Base-by-base conservation (phyloP, 2,113 vertebrate genomes). In the Xyrauchen texanus region DNA sequence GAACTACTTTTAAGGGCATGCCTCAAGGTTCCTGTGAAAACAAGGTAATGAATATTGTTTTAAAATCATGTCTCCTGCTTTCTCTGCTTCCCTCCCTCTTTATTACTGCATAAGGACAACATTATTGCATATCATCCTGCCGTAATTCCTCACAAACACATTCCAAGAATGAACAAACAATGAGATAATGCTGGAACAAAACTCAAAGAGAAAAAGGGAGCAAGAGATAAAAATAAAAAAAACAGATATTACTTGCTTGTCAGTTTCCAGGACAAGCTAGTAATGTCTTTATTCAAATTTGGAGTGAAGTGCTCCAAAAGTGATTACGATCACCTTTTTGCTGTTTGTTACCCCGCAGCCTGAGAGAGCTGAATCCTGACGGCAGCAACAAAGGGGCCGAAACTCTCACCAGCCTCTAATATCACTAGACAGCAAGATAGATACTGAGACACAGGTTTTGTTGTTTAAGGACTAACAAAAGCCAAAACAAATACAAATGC, bases 401-500 rank as follows among this genome's bases (percentile, higher is more conserved):
- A 76, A 42, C 11, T 45, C 51, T 47, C 61, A 12, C 68, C 6
- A 21, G 58, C 16, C 49, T 79, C 16, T 70, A 71, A 79, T 63
- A 47, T 72, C 58, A 13, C 47, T 47, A 60, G 68, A 64, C 77
- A 79, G 77, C 34, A 45, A 55, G 46, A 70, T 53, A 55, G 49
- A 63, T 64, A 47, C 68, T 65, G 67, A 71, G n/a, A 55, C 34
- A 12, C 51, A 55, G 0, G n/a, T 34, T 71, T 64, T 72, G 68
- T 62, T 55, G 61, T 64, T 71, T 9, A 15, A 60, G 58, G 68
- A 79, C 47, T 8, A 69, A 62, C 68, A 79, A 63, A 62, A 71
- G 68, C 57, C 68, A 76, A 55, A 76, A 76, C 61, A 71, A 79
- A 79, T 51, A 78, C 16, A 78, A 49, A 78, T 52, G 10, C 51